These are phyloP conservation scores for Phycodurus eques DNA, from an alignment of 2,113 vertebrate species.

Conservation along the genomic window DNA sequence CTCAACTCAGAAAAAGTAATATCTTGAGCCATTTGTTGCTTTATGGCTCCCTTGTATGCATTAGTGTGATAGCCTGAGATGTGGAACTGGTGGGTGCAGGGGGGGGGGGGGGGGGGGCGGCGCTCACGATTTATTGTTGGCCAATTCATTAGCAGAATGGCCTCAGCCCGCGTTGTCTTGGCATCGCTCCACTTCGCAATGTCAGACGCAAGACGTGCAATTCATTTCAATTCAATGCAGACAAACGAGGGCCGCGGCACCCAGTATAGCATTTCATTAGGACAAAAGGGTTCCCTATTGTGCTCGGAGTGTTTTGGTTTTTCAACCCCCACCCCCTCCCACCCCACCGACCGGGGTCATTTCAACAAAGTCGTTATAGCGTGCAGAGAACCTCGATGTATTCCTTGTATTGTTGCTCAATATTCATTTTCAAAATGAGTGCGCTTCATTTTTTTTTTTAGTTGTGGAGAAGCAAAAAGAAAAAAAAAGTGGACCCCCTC, in stretches of 20 bases:
- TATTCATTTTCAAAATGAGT: too few species aligned
- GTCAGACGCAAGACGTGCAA: conserved; percentile 61
- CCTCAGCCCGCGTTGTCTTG: conserved; percentile 28
- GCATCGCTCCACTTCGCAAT: conserved; percentile 65
- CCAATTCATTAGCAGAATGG: conserved; percentile 35
- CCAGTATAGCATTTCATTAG: not conserved
- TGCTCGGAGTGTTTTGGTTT: not conserved
- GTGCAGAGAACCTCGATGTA: too few species aligned
- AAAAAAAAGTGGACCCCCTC: not conserved
- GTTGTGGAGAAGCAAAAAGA: too few species aligned
- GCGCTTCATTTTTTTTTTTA: too few species aligned
- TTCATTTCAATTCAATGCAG: conserved; percentile 38
- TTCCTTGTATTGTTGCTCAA: too few species aligned
- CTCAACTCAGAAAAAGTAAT: too few species aligned
- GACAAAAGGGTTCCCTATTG: not conserved
- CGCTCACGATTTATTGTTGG: conserved; percentile 26
- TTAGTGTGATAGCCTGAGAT: conserved; percentile 24
- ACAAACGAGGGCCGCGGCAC: not conserved
- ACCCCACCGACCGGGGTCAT: not conserved
- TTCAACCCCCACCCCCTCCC: too few species aligned
- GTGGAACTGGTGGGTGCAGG: not conserved
- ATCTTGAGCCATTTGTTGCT: too few species aligned
- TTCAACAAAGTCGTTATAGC: not conserved
- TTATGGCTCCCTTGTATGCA: conserved; percentile 5
- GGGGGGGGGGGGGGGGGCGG: not conserved